Evolutionary conservation across 2,797 vertebrate species (phyloP).

Genomic region (Danio choprae): DNA sequence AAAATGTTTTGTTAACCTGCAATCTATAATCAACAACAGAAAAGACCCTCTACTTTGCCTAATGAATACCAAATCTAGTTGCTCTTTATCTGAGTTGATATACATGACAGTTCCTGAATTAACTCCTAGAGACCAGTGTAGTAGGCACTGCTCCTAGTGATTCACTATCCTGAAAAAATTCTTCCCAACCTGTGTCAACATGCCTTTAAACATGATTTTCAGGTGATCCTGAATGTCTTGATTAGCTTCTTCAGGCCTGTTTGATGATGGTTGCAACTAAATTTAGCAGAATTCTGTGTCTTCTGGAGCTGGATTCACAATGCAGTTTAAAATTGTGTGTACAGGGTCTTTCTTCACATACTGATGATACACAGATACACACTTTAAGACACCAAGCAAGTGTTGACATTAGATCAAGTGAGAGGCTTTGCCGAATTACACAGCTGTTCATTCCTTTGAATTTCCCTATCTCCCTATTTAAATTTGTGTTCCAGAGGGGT

Average conservation of each 20-base stretch:
- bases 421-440: constrained; percentile 66
- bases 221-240: too few species aligned
- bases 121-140: neutral
- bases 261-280: too few species aligned
- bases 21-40: too few species aligned
- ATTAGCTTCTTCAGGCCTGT: too few species aligned
- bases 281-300: too few species aligned
- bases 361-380: constrained; percentile 73
- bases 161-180: too few species aligned
- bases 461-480: constrained; percentile 80
- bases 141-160: neutral
- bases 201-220: too few species aligned
- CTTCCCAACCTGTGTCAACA: too few species aligned
- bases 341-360: constrained; percentile 73
- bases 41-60: neutral
- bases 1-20: neutral
- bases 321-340: constrained; percentile 37
- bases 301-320: too few species aligned
- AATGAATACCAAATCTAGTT: neutral
- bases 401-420: constrained; percentile 41
- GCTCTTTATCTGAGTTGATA: neutral
- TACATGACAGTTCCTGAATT: neutral
- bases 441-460: constrained; percentile 81
- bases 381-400: constrained; percentile 3
- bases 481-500: constrained; percentile 86